These are phyloP conservation scores for Muscidifurax raptorellus DNA, from an alignment of 1,140 invertebrate species.

Conservation along the genomic window DNA sequence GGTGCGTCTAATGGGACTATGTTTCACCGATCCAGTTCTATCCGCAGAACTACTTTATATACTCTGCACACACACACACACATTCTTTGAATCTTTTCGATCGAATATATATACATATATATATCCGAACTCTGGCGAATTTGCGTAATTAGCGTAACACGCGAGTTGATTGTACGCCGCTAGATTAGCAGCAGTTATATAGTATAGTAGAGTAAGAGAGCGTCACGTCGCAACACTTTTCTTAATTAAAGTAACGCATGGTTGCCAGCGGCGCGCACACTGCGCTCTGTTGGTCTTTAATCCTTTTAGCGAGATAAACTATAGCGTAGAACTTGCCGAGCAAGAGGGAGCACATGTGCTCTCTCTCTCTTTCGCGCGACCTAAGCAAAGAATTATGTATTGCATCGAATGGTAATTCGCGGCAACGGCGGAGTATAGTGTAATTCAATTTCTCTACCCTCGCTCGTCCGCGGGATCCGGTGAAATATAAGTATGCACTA, in stretches of 20 bases:
- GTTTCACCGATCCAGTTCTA: neutral
- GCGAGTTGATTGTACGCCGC: too few species aligned
- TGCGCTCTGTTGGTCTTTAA: neutral
- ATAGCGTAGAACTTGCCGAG: neutral
- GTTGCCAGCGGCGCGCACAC: neutral
- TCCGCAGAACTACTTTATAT: too few species aligned
- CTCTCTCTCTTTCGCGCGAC: too few species aligned
- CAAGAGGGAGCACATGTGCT: neutral
- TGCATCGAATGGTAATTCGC: neutral
- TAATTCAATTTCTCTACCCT: neutral
- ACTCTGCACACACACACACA: too few species aligned
- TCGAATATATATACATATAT: too few species aligned
- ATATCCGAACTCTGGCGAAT: neutral
- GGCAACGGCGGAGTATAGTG: neutral
- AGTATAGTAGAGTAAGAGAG: neutral
- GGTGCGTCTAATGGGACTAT: neutral
- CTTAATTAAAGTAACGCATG: conserved; percentile 1
- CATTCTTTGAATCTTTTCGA: neutral
- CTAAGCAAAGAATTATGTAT: neutral
- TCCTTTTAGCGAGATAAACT: neutral
- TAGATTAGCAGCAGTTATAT: too few species aligned
- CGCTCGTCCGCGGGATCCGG: too few species aligned
- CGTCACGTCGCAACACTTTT: neutral
- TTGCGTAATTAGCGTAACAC: neutral
- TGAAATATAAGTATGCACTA: too few species aligned